Evolutionary conservation across 2,888 invertebrate species (phyloP).

Genomic region (Pseudoips prasinana): DNA sequence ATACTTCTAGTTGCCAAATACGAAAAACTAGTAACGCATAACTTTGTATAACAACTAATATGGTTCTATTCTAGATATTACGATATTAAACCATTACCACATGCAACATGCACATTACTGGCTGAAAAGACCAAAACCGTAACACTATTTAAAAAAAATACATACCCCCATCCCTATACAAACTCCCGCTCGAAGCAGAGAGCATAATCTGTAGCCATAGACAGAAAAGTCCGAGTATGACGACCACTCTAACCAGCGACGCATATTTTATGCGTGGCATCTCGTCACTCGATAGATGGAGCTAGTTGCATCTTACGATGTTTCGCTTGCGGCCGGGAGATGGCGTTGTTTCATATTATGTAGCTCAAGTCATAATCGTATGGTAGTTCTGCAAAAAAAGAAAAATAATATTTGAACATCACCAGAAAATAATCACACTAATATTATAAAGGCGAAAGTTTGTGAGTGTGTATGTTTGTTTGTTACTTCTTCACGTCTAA

Average conservation of each 20-base stretch:
- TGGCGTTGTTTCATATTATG: slow-evolving; percentile 29
- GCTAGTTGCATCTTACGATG: slow-evolving; percentile 35
- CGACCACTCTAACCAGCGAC: slow-evolving; percentile 63
- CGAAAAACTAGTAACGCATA: no score
- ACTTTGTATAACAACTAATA: no score
- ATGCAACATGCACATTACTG: no score
- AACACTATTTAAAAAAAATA: no score
- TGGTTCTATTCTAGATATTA: no score
- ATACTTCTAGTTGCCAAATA: no score
- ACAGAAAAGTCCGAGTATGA: slow-evolving; percentile 65
- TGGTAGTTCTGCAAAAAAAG: slow-evolving; percentile 13
- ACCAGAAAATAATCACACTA: no score
- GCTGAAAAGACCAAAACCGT: no score
- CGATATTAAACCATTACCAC: no score
- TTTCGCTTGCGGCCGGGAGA: slow-evolving; percentile 32
- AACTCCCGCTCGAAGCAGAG: slow-evolving; percentile 54
- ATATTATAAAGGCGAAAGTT: no score
- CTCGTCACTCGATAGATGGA: slow-evolving; percentile 45
- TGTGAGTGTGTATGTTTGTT: no score
- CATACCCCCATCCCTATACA: slow-evolving; percentile 63
- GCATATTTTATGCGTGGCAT: slow-evolving; percentile 77
- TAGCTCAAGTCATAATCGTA: slow-evolving; percentile 16
- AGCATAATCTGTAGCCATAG: slow-evolving; percentile 76
- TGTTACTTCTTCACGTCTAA: no score
- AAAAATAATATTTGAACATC: slow-evolving; percentile 2